These are phyloP conservation scores for Neuroscelio doddi DNA, from an alignment of 2,888 invertebrate species.

Conservation along the genomic window DNA sequence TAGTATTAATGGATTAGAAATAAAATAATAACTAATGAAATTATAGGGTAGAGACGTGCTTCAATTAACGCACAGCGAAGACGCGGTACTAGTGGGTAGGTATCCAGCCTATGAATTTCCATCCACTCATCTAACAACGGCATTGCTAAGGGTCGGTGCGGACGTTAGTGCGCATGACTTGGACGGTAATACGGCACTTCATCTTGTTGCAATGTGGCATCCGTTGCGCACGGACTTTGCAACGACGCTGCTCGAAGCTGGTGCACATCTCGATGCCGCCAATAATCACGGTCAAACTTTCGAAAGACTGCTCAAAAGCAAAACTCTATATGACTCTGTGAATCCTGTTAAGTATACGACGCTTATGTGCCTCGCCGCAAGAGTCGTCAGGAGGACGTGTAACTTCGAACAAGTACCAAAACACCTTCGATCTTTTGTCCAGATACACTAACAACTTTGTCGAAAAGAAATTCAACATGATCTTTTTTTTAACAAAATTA, in stretches of 20 bases:
- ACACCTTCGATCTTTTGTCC: conserved; percentile 61
- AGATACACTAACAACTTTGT: conserved; percentile 60
- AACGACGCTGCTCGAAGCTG: conserved; percentile 82
- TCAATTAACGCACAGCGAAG: conserved; percentile 89
- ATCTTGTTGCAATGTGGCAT: conserved; percentile 83
- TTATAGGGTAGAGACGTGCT: conserved; percentile 79
- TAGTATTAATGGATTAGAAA: too few relatives aligned
- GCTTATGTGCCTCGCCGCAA: conserved; percentile 90
- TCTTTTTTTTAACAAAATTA: too few relatives aligned
- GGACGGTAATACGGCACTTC: conserved; percentile 90
- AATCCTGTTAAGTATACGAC: conserved; percentile 86
- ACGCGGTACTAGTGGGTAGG: conserved; percentile 80
- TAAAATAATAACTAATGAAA: too few relatives aligned
- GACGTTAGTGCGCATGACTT: conserved; percentile 85
- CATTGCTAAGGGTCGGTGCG: conserved; percentile 87
- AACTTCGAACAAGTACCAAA: conserved; percentile 54
- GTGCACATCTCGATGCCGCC: conserved; percentile 89
- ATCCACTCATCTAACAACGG: conserved; percentile 79
- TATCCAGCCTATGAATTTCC: conserved; percentile 83
- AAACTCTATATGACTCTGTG: conserved; percentile 78
- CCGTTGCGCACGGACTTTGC: conserved; percentile 78
- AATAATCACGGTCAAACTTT: conserved; percentile 86
- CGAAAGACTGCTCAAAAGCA: conserved; percentile 78
- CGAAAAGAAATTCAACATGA: too few relatives aligned
- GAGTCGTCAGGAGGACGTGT: conserved; percentile 77